Percentiles rank a stretch among this genome's conserved stretches.
Conservation (phyloP, 1,140 invertebrate genomes). For the Galleria mellonella region DNA sequence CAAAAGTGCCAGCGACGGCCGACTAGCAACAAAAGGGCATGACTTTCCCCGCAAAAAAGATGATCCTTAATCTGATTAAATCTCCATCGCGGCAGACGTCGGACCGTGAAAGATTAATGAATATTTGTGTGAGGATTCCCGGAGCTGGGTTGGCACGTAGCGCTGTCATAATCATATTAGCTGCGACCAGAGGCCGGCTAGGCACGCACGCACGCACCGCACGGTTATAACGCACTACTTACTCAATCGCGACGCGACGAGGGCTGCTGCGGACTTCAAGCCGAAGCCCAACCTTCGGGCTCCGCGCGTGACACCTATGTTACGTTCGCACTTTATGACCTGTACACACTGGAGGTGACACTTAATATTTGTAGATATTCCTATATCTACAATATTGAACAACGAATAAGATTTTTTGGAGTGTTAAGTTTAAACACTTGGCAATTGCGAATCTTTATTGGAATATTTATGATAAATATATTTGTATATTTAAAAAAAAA, state of each 20-base stretch:
- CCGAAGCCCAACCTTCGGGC: too few species aligned
- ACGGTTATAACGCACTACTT: background rate
- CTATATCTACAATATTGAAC: too few species aligned
- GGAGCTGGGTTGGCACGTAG: constrained; percentile 62
- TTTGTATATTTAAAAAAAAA: too few species aligned
- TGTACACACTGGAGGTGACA: constrained; percentile 9
- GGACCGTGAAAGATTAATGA: constrained; percentile 74
- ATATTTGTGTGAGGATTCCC: constrained; percentile 70
- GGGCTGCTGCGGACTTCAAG: background rate
- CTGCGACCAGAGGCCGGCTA: constrained; percentile 46
- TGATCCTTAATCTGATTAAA: constrained; percentile 75
- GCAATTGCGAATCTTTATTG: too few species aligned
- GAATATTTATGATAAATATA: too few species aligned
- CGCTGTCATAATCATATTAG: constrained; percentile 73
- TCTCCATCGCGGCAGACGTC: constrained; percentile 71
- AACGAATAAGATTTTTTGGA: too few species aligned
- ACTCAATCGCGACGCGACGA: background rate
- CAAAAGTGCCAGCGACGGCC: constrained; percentile 61
- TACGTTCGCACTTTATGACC: constrained; percentile 16
- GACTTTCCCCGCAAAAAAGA: constrained; percentile 70
- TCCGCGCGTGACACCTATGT: constrained; percentile 14
- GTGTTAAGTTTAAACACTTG: too few species aligned
- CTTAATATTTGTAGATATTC: too few species aligned
- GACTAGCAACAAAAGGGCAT: constrained; percentile 66
- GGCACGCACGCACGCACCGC: constrained; percentile 52